Evolutionary conservation across 2,888 invertebrate species (phyloP), one percentile per base, ranked within the genome.

Genomic region (Doris montereyensis): DNA sequence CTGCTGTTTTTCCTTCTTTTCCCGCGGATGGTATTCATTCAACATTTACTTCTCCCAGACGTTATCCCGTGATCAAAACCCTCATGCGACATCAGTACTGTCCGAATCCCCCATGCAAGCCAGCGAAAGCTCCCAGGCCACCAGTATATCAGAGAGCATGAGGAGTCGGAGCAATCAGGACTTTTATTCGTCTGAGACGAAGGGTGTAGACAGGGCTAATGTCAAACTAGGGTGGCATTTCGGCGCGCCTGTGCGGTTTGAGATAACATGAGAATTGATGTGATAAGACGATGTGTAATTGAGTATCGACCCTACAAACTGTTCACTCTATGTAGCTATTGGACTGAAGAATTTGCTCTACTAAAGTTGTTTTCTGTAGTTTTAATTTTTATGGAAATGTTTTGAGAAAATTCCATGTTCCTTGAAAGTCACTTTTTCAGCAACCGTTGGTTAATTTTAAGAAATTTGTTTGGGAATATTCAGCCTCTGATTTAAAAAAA

Each of bases 1-100:
- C 60, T 82, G 82, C 57, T 77, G 74, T 57, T 80, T 82, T 28
- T 58, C 77, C 5, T 82, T 82, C 58, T 81, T 82, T 60, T 57
- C 41, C 17, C 71, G 80, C 21, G 82, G 82, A 24, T 81, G 70
- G 34, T 82, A 81, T 35, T 21, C 30, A 5, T 17, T 82, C 41
- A 35, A 52, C 62, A 76, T 82, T 17, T 30, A 67, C 34, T 82
- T 80, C 67, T n/a, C 28, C 10, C 28, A 4, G 28, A 28, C 68
- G 8, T 8, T 10, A 10, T 13, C 68, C 10, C 52, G 52, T 17
- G 17, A 5, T 41, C 52, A 41, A 17, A 5, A 41, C 8, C 52
- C 52, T 10, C 5, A 41, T 41, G 52, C 52, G 5, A 17, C 52
- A 41, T 10, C 52, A 41, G 52, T 17, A 10, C 17, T 17, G 17